Evolutionary conservation across 2,113 vertebrate genomes (phyloP).

Genomic region (Passer domesticus): DNA sequence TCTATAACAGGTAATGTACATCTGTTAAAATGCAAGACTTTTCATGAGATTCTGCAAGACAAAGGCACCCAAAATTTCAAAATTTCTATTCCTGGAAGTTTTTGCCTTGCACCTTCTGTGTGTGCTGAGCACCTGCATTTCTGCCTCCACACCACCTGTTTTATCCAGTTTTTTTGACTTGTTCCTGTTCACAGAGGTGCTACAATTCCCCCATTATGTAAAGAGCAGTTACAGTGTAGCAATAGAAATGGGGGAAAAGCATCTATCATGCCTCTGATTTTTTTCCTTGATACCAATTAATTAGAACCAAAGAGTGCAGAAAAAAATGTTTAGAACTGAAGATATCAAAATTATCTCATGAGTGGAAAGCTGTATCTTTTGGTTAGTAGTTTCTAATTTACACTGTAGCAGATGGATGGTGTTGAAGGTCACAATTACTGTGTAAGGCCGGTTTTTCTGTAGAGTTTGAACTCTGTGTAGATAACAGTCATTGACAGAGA

Average conservation of each 20-base stretch:
- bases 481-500: constrained; percentile 8
- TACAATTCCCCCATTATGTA: background rate
- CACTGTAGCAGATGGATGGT: constrained; percentile 39
- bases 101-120: background rate
- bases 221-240: background rate
- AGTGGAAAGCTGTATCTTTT: constrained; percentile 1
- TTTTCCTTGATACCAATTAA: background rate
- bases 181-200: background rate
- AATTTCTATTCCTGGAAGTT: background rate
- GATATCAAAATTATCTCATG: constrained; percentile 18
- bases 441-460: background rate
- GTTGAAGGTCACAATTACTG: constrained; percentile 49
- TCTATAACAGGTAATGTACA: background rate
- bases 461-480: background rate
- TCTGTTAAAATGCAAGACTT: background rate
- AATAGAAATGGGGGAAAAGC: background rate
- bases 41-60: background rate
- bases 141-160: background rate
- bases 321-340: constrained; percentile 10
- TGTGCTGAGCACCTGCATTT: background rate
- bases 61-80: background rate
- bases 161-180: background rate
- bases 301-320: background rate
- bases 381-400: constrained; percentile 45
- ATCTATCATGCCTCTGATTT: background rate